Conservation (phyloP, 2,113 vertebrate species). For the Osmerus eperlanus region DNA sequence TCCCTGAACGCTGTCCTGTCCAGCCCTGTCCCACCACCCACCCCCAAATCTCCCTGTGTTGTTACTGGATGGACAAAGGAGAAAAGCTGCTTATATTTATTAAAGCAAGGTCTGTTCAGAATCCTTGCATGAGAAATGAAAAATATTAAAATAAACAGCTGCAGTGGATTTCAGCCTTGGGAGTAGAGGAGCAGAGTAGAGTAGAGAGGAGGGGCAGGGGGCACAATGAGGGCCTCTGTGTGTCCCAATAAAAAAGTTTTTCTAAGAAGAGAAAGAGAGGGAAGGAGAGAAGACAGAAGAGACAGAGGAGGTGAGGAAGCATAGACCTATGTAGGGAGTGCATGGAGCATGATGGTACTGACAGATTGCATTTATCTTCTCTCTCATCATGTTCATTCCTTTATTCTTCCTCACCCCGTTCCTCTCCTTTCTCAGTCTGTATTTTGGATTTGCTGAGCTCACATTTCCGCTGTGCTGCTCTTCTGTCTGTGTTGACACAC, state of each 20-base stretch:
- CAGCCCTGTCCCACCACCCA: constrained; percentile 2
- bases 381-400: constrained; percentile 45
- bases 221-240: constrained; percentile 27
- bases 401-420: constrained; percentile 31
- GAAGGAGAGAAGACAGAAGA: no score
- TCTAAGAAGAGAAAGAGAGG: constrained; percentile 23
- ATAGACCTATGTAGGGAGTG: constrained; percentile 59
- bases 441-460: constrained; percentile 71
- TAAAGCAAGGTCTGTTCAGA: constrained; percentile 61
- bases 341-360: constrained; percentile 53
- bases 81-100: constrained; percentile 75
- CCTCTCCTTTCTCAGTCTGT: constrained; percentile 27
- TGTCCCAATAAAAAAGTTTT: constrained; percentile 58
- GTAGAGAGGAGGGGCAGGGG: constrained; percentile 9
- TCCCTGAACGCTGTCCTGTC: no score
- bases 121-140: constrained; percentile 63
- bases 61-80: constrained; percentile 60
- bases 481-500: constrained; percentile 70
- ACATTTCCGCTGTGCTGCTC: constrained; percentile 61
- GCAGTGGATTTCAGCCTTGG: constrained; percentile 42
- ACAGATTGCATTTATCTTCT: constrained; percentile 67
- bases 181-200: constrained; percentile 14
- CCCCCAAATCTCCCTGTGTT: constrained; percentile 23
- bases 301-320: constrained; percentile 24
- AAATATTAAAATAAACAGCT: constrained; percentile 53